Base-by-base conservation (phyloP, 2,888 invertebrate genomes). In the Imbricaverruca yamaguchii region DNA sequence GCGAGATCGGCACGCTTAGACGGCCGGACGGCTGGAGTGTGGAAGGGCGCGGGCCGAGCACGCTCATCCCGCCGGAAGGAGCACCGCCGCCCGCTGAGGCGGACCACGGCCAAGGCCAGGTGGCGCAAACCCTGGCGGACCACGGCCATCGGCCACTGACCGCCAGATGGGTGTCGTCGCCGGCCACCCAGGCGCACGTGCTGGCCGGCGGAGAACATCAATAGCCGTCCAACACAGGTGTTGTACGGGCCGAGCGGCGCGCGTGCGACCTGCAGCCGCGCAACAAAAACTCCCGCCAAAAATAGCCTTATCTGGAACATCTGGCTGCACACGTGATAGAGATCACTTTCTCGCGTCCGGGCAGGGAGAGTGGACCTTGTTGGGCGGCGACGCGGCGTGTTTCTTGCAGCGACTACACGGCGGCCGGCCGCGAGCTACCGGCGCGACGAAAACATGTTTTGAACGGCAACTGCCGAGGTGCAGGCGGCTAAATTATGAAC, bases 391-490 rank as follows among this genome's bases (percentile, higher is more conserved):
- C 12, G 59, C 55, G 21, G 53, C 74, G 18, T 53, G 74, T 9
- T 55, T 74, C 74, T 74, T 74, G 74, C 74, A 74, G 74, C 11
- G 7, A 15, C 55, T 18, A 55, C 74, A 53, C 53, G 74, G n/a
- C 65, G n/a, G n/a, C 65, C n/a, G 12, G 65, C 65, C 10, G n/a
- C n/a, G 23, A 10, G 18, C 18, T 21, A 15, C 9, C 74, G 74
- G 74, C 11, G 74, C 74, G 74, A 55, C 74, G 74, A 74, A 74
- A 74, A 74, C 74, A 74, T 74, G 74, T 74, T 74, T 74, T 74
- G 74, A 74, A 74, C 74, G 53, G 53, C 74, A 15, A 12, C 21
- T 13, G 53, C 74, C 21, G 53, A 15, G 59, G 12, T 39, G 53
- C 74, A 21, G 21, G 12, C 12, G 59, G 74, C 55, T 74, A 55